These are phyloP conservation scores for Mus spretus DNA, from an alignment of 2,797 vertebrate genomes.

Conservation along the genomic window DNA sequence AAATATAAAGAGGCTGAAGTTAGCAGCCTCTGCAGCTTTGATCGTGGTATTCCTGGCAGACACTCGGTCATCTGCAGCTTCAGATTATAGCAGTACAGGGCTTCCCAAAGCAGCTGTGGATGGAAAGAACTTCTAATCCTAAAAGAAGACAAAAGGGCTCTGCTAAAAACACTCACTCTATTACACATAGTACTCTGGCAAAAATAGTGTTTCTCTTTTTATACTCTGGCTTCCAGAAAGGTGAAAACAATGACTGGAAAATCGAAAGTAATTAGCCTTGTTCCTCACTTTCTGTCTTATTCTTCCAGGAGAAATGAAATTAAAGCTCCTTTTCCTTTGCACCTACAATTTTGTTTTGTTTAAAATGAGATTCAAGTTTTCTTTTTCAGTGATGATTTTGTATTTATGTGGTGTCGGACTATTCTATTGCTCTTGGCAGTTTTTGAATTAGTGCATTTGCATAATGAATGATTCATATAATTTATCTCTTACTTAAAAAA, in stretches of 20 bases:
- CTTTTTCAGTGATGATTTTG: background rate
- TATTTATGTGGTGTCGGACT: background rate
- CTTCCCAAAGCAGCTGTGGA: conserved; percentile 83
- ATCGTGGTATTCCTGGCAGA: conserved; percentile 78
- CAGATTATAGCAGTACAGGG: conserved; percentile 77
- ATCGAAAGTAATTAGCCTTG: conserved; percentile 46
- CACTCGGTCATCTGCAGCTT: conserved; percentile 77
- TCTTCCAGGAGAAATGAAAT: background rate
- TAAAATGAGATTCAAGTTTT: background rate
- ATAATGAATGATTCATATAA: background rate
- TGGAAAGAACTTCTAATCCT: conserved; percentile 84
- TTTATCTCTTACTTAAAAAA: background rate
- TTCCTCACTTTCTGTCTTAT: background rate
- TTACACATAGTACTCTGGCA: conserved; percentile 64
- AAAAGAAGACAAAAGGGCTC: conserved; percentile 79
- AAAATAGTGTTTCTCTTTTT: conserved; percentile 83
- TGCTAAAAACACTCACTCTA: conserved; percentile 83
- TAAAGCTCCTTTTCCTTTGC: background rate
- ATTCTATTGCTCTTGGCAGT: conserved; percentile 4
- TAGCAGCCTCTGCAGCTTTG: conserved; percentile 73
- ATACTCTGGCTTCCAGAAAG: conserved; percentile 65
- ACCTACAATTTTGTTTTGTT: background rate
- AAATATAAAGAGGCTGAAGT: conserved; percentile 72
- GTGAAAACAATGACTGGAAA: conserved; percentile 73
- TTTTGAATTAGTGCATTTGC: background rate